Evolutionary conservation across 2,888 invertebrate genomes (phyloP).

Genomic region (Erannis defoliaria): DNA sequence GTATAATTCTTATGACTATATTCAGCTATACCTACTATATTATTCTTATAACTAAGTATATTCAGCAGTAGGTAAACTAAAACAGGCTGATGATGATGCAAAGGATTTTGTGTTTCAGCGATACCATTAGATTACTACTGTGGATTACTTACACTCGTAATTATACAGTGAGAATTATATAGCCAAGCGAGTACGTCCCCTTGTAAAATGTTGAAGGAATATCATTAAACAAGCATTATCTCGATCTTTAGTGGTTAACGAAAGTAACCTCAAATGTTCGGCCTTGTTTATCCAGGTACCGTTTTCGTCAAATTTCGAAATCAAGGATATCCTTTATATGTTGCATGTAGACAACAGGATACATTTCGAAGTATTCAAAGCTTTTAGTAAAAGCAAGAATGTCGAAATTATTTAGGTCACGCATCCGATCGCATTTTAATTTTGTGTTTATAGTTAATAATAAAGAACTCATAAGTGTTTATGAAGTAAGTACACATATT

Average conservation of each 20-base stretch:
- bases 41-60: too few relatives aligned
- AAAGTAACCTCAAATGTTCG: conserved; percentile 21
- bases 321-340: conserved; percentile 32
- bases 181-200: too few relatives aligned
- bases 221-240: too few relatives aligned
- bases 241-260: neutral
- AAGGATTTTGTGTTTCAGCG: too few relatives aligned
- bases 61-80: too few relatives aligned
- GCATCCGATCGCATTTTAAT: conserved; percentile 18
- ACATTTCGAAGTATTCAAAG: conserved; percentile 18
- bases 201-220: too few relatives aligned
- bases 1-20: too few relatives aligned
- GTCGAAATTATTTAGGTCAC: conserved; percentile 27
- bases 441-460: conserved; percentile 5
- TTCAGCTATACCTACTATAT: too few relatives aligned
- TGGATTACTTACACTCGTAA: too few relatives aligned
- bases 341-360: conserved; percentile 26
- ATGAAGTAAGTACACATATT: neutral
- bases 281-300: conserved; percentile 29
- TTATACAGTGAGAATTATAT: too few relatives aligned
- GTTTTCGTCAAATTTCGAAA: conserved; percentile 16
- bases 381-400: conserved; percentile 24
- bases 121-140: too few relatives aligned
- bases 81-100: too few relatives aligned
- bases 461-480: neutral